Conservation (phyloP, 2,113 vertebrate species). For the Siniperca chuatsi region DNA sequence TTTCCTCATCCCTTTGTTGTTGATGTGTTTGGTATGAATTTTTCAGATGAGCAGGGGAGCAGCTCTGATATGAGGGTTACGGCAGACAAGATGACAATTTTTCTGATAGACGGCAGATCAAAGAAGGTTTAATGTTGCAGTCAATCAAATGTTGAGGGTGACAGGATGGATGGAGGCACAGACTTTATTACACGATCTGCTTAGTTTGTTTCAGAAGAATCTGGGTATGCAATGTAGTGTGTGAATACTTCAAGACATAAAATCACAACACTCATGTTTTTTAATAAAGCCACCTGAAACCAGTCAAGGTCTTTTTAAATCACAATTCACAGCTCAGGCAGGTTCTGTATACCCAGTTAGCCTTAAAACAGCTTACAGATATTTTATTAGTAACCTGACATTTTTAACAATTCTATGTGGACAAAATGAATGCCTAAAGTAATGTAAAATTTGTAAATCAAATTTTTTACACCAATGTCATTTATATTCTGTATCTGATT, state of each 20-base stretch:
- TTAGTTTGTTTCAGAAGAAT: neutral
- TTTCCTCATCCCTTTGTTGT: constrained; percentile 72
- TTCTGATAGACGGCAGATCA: constrained; percentile 63
- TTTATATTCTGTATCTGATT: too few relatives aligned
- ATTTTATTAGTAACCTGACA: neutral
- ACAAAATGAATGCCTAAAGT: too few relatives aligned
- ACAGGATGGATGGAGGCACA: constrained; percentile 14
- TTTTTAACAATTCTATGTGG: neutral
- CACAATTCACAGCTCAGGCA: neutral
- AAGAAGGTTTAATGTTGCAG: constrained; percentile 46
- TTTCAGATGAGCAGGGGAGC: constrained; percentile 53
- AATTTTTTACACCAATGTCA: too few relatives aligned
- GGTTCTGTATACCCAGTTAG: neutral
- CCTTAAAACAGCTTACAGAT: neutral
- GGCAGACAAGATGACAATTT: constrained; percentile 66
- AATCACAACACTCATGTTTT: neutral
- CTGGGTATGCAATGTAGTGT: neutral
- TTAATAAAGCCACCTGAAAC: neutral
- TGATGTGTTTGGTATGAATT: constrained; percentile 52
- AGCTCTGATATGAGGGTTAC: constrained; percentile 41
- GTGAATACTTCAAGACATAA: neutral
- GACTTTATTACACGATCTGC: constrained; percentile 2
- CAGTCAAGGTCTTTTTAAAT: neutral
- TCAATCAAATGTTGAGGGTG: constrained; percentile 53
- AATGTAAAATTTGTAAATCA: too few relatives aligned